Base-by-base conservation (phyloP, 2,797 vertebrate genomes). In the Threskiornis aethiopicus region DNA sequence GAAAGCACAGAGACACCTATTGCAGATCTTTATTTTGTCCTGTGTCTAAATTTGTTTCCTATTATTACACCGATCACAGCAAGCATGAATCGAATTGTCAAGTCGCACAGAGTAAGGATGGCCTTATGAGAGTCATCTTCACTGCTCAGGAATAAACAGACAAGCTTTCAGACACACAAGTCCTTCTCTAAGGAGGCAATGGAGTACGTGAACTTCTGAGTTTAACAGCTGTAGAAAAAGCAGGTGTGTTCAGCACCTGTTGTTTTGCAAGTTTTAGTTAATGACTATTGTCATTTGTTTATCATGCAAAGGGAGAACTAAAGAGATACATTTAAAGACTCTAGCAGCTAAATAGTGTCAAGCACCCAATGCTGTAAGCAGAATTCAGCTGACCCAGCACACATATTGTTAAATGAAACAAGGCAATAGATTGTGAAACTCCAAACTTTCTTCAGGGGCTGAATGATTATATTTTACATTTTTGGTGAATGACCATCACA, bases 281-380 rank as follows among this genome's bases (percentile, higher is more conserved):
- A 71, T n/a, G n/a, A n/a, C n/a, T n/a, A n/a, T n/a, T n/a, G n/a
- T n/a, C n/a, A n/a, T n/a, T n/a, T n/a, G n/a, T 51, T 41, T 67
- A 39, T 47, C 21, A 29, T 1, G 62, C 4, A 65, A 52, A 42
- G 28, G 33, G 10, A 90, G 25, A 87, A 72, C 51, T n/a, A 28
- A 25, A 37, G 26, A 79, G 59, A 39, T 28, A 57, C 16, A 37
- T 59, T 72, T 79, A 64, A 93, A 55, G 44, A 44, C 13, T 37
- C 0, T 0, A 47, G 18, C 19, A 28, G 29, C 26, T 11, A 31
- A 37, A n/a, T 2, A 39, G 12, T 3, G 26, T 16, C 29, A 57
- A 73, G 59, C 54, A 55, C 7, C 7, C 37, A 33, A 2, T 7
- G 20, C 65, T 62, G 21, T 19, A 44, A 61, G 13, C 15, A 71